Evolutionary conservation across 2,113 vertebrate genomes (phyloP), one percentile per base, ranked within the genome.

Genomic region (Caracal caracal): DNA sequence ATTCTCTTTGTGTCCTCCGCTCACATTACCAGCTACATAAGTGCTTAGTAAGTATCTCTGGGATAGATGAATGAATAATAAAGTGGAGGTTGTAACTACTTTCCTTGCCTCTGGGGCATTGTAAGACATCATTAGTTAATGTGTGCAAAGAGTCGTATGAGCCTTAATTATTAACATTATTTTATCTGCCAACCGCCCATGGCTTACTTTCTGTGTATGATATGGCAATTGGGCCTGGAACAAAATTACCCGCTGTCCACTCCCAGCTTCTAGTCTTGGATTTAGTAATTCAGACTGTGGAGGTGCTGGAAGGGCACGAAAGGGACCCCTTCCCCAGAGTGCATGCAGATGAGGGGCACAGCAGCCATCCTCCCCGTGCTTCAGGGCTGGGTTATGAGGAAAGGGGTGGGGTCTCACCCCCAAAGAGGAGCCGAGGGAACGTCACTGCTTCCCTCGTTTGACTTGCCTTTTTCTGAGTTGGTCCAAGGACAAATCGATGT

Each of bases 151-250:
- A 70, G 61, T 65, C 76, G 20, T 43, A 26, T 24, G 51, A 93
- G 43, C 59, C 76, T 88, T 96, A 95, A 93, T 88, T 88, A 98
- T 97, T 98, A 98, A 94, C 81, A 88, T 97, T 98, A 94, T 97
- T 97, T 92, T 97, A 96, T 78, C 92, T 97, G 93, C 92, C 93
- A 98, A 33, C 0, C 0, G 93, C 65, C 86, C 96, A 86, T 95
- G 56, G 7, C 47, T 97, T 92, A 43, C 40, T 92, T 95, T 96
- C 65, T 9, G 33, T 75, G 33, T 78, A 37, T 79, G 49, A 66
- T 78, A 35, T 56, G 68, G 63, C 68, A 66, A 0, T 28, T 80
- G 79, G 59, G 30, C 73, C 82, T 94, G 40, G 76, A 97, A 96
- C 71, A 97, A 56, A 96, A 88, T 90, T 97, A 80, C 90, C 40